A percentile compares a stretch with the other conserved stretches of the same genome.
phyloP scores from a whole-genome alignment of 2,113 vertebrate genomes.

The Balaenoptera acutorostrata region DNA sequence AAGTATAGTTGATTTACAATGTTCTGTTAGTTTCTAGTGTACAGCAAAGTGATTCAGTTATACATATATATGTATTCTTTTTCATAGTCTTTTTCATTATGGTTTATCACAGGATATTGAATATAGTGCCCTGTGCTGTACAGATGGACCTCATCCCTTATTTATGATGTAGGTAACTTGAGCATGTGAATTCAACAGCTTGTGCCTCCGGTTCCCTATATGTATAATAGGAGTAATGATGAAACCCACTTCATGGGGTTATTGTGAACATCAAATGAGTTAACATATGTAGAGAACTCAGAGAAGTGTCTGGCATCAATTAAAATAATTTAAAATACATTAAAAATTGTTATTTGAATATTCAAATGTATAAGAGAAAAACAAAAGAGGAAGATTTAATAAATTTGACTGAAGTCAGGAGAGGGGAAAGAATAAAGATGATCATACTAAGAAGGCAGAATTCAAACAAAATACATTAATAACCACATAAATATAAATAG shows the following conservation, averaged over 20 bases:
- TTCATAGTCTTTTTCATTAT: too few species aligned
- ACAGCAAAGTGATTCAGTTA: too few species aligned
- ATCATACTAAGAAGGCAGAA: neutral
- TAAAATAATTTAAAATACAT: neutral
- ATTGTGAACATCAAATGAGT: neutral
- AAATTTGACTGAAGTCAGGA: neutral
- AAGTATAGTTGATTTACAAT: neutral
- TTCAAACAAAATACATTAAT: neutral
- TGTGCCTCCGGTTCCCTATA: neutral
- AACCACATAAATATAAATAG: neutral
- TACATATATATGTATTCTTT: too few species aligned
- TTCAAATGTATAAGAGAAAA: neutral
- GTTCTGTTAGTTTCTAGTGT: too few species aligned
- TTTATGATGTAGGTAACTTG: neutral
- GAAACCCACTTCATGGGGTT: neutral
- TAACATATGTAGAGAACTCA: neutral
- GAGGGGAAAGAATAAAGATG: neutral
- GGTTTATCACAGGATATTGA: too few species aligned
- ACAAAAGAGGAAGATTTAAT: neutral
- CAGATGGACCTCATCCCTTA: neutral
- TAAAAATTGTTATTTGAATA: neutral
- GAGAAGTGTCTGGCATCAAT: neutral
- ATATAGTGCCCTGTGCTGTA: too few species aligned
- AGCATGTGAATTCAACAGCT: neutral
- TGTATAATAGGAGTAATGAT: neutral